Evolutionary conservation across 2,113 vertebrate genomes (phyloP), one percentile per base, ranked within the genome.

Genomic region (Stigmatopora nigra): DNA sequence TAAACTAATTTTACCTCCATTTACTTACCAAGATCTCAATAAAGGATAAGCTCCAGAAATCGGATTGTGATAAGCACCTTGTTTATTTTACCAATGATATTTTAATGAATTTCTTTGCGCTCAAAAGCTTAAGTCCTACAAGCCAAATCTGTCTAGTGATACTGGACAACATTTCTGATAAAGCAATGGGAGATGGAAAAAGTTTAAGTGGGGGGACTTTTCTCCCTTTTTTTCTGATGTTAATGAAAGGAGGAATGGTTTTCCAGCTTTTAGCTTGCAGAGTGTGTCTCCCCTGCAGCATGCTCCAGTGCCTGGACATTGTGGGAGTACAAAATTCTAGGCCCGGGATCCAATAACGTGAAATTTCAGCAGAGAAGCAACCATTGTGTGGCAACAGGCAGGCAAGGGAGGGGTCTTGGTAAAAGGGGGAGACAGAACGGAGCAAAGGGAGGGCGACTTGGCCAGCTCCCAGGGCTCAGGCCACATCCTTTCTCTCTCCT

Each of bases 361-460:
- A 90, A 90, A 91, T 90, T 90, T 90, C 90, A 90, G 85, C 85
- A 90, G 90, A 91, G 89, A 90, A 90, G 87, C 86, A 47, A 82
- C 88, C 88, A 90, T 91, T 91, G 90, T 90, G 84, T 87, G 71
- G 80, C 75, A 72, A 75, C 78, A 88, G 81, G 80, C 88, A 84
- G 82, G 73, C 78, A 56, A 56, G 83, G 86, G 80, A 86, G 84
- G 83, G 82, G 69, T 65, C 77, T 61, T 79, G 84, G 69, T 73
- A 68, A 78, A 74, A 77, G 69, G 73, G 78, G 78, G 81, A 71
- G 82, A 77, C 58, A 7, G 74, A 82, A 79, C 56, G 65, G 82
- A 75, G 84, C 75, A 78, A 78, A 84, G 79, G 84, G 82, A 84
- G 87, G 86, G 88, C 77, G 78, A 86, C 83, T 90, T 90, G 89